Evolutionary conservation across 2,888 invertebrate genomes (phyloP).

Genomic region (Meteorus cinctellus): DNA sequence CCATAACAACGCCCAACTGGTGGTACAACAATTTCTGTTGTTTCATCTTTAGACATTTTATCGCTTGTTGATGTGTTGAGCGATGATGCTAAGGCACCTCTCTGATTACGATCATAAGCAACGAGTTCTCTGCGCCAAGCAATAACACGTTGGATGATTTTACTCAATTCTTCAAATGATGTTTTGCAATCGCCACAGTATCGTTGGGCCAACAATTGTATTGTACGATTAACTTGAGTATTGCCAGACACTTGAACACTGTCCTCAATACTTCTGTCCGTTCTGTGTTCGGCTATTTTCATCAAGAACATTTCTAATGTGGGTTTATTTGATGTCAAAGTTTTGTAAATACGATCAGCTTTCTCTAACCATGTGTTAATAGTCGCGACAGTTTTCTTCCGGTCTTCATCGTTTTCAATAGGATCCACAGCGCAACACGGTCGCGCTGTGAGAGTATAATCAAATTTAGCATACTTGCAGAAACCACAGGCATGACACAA

Average conservation of each 20-base stretch:
- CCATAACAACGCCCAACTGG: slow-evolving; percentile 85
- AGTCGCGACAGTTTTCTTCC: slow-evolving; percentile 93
- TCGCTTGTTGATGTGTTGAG: slow-evolving; percentile 44
- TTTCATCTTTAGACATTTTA: slow-evolving; percentile 31
- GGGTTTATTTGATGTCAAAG: slow-evolving; percentile 92
- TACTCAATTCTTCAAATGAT: slow-evolving; percentile 95
- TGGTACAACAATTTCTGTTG: slow-evolving; percentile 54
- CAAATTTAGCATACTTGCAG: slow-evolving; percentile 99
- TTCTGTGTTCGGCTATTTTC: slow-evolving; percentile 90
- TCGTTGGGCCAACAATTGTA: slow-evolving; percentile 94
- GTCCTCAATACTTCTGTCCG: slow-evolving; percentile 79
- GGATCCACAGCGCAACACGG: slow-evolving; percentile 98
- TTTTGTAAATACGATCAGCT: slow-evolving; percentile 94
- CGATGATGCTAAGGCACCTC: slow-evolving; percentile 73
- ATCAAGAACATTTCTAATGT: slow-evolving; percentile 89
- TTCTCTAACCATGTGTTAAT: slow-evolving; percentile 94
- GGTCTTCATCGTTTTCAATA: slow-evolving; percentile 96
- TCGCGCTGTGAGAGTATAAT: slow-evolving; percentile 92
- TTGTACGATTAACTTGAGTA: slow-evolving; percentile 89
- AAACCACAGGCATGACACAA: slow-evolving; percentile 98
- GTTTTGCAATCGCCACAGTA: slow-evolving; percentile 96
- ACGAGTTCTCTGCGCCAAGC: slow-evolving; percentile 94
- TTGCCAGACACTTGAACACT: slow-evolving; percentile 74
- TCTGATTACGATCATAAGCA: slow-evolving; percentile 90
- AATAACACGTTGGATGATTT: slow-evolving; percentile 91